Base-by-base conservation (phyloP, 2,113 vertebrate genomes). In the Cercocebus atys region DNA sequence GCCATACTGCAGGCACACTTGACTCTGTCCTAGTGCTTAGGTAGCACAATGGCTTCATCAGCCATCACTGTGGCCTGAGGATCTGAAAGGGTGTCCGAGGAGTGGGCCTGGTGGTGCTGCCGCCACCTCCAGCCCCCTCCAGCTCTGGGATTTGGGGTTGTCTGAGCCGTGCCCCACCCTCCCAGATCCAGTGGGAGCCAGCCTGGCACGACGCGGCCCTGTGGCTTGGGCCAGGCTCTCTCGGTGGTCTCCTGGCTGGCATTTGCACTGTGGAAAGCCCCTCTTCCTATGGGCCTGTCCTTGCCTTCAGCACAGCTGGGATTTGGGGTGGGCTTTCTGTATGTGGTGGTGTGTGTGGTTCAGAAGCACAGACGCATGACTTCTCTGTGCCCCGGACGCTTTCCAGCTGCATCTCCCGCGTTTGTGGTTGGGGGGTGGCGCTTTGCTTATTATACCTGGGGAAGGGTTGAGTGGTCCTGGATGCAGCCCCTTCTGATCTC, bases 311-410 rank as follows among this genome's bases (percentile, higher is more conserved):
- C 11, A 4, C 32, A 12, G 9, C 18, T 73, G 64, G 55, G 45
- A 52, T 85, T 92, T 73, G 32, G 50, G 35, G 35, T 6, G 7
- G 45, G 18, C 57, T 80, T 25, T 50, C 3, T 8, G 2, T 22
- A 6, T 47, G 47, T 6, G 88, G 38, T 20, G 11, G 1, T 17
- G 1, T 5, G 2, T 23, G 1, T 5, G 18, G 66, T 38, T 75
- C 12, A 14, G 43, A 73, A 84, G 17, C 47, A 40, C 64, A 91
- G 83, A 35, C 9, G 38, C 3, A 0, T 17, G 6, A 11, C 12
- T 85, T 88, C 52, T 55, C n/a, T 1, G 10, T 30, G 45, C 16
- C 0, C 0, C 2, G 17, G 9, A 2, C 4, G 3, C 30, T 47
- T 40, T 45, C 66, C 17, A n/a, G n/a, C 40, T 38, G 16, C 17